Evolutionary conservation across 2,113 vertebrate genomes (phyloP).

Genomic region (Megalops atlanticus): DNA sequence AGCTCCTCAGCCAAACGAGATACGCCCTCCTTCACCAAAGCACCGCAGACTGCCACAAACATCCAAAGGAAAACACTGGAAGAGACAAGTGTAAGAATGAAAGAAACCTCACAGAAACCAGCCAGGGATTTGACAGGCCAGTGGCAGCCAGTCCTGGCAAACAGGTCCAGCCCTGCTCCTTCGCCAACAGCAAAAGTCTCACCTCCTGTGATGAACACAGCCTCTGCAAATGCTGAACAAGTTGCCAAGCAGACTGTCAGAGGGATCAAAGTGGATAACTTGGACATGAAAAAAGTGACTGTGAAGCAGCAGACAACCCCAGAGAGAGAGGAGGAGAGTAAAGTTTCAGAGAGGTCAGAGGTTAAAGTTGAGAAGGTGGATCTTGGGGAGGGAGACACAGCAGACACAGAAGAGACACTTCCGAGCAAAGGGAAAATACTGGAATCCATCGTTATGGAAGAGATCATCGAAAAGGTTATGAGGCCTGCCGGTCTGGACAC

Average conservation of each 20-base stretch:
- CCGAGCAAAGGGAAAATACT: constrained; percentile 57
- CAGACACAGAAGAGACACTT: not conserved
- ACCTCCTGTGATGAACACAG: constrained; percentile 50
- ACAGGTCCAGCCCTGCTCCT: constrained; percentile 32
- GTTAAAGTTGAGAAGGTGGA: constrained; percentile 14
- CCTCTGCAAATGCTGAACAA: constrained; percentile 42
- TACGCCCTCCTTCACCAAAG: constrained; percentile 70
- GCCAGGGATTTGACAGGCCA: constrained; percentile 42
- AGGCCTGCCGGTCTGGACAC: constrained; percentile 73
- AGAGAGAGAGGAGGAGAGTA: constrained; percentile 30
- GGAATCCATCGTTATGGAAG: constrained; percentile 67
- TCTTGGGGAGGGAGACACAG: constrained; percentile 20
- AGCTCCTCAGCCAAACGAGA: constrained; percentile 67
- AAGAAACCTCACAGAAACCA: constrained; percentile 45
- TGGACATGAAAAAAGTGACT: constrained; percentile 50
- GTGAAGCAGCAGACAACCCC: constrained; percentile 27
- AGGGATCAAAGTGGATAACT: constrained; percentile 42
- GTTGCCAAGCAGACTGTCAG: constrained; percentile 49
- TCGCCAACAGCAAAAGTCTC: constrained; percentile 51
- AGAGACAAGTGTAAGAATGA: constrained; percentile 55
- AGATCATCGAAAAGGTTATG: constrained; percentile 83
- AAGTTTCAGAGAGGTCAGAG: constrained; percentile 8
- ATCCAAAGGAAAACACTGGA: constrained; percentile 55
- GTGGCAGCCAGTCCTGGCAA: constrained; percentile 36
- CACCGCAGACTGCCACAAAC: constrained; percentile 55